These are phyloP conservation scores for Calameuta pallipes DNA, from an alignment of 2,888 invertebrate species.

Conservation along the genomic window DNA sequence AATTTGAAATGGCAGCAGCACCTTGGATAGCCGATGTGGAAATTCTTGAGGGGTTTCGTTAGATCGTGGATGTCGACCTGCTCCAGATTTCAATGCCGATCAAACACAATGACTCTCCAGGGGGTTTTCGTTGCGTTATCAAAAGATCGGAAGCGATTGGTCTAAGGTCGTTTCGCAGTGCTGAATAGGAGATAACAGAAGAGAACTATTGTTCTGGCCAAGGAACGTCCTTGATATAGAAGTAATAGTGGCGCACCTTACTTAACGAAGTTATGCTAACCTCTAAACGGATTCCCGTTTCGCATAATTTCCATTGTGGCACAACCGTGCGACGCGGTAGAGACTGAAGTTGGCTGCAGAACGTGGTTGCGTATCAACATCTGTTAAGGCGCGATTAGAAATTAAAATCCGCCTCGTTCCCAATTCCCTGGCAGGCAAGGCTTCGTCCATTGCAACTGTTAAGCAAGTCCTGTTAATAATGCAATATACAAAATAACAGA, in stretches of 20 bases:
- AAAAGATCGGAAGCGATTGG: not conserved
- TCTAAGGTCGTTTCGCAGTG: not conserved
- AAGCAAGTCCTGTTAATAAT: not conserved
- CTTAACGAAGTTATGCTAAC: not conserved
- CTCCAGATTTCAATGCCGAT: not conserved
- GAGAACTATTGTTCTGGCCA: not conserved
- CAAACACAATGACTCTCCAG: not conserved
- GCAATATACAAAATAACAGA: not conserved
- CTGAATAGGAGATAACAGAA: not conserved
- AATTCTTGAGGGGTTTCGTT: not conserved
- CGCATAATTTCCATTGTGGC: constrained; percentile 8
- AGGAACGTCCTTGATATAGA: not conserved
- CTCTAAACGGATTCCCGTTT: not conserved
- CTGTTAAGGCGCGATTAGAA: constrained; percentile 23
- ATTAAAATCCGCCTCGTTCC: constrained; percentile 6
- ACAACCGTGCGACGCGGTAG: not conserved
- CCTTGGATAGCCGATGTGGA: not conserved
- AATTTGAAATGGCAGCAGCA: not conserved
- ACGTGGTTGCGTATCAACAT: constrained; percentile 27
- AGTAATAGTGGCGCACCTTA: not conserved
- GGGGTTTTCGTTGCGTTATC: not conserved
- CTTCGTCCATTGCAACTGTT: not conserved
- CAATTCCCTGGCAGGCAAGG: not conserved
- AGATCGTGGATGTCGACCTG: not conserved
- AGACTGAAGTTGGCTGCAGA: not conserved